These are phyloP conservation scores for Rhabdomys dilectus DNA, from an alignment of 2,113 vertebrate genomes.

Conservation along the genomic window DNA sequence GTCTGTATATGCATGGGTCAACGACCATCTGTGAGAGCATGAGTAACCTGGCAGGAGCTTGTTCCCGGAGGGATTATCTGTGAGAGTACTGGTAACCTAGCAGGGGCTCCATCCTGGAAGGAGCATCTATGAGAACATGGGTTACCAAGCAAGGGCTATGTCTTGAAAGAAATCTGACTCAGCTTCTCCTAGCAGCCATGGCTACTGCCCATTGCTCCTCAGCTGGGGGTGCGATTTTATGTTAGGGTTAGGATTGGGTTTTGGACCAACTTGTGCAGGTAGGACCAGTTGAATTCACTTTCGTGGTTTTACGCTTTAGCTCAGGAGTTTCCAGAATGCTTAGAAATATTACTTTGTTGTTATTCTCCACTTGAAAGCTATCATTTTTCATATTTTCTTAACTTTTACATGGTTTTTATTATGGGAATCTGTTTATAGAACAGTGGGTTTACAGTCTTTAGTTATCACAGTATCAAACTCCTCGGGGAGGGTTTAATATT, in stretches of 20 bases:
- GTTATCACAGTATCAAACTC: neutral
- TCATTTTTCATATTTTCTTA: neutral
- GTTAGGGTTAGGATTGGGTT: neutral
- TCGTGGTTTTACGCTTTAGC: neutral
- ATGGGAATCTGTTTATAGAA: neutral
- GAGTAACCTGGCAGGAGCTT: no score
- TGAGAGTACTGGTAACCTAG: neutral
- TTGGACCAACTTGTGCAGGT: no score
- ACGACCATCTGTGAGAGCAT: neutral
- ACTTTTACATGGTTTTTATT: neutral
- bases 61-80: neutral
- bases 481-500: neutral
- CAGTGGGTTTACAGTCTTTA: neutral
- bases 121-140: neutral
- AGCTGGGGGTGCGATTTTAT: neutral
- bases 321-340: neutral
- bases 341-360: constrained; percentile 18
- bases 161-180: neutral
- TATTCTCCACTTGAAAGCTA: neutral
- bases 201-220: neutral
- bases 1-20: neutral
- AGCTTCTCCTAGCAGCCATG: neutral
- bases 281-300: neutral
- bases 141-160: neutral
- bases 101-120: neutral